Evolutionary conservation across 1,140 invertebrate species (phyloP), one percentile per base, ranked within the genome.

Genomic region (Scylla paramamosain): DNA sequence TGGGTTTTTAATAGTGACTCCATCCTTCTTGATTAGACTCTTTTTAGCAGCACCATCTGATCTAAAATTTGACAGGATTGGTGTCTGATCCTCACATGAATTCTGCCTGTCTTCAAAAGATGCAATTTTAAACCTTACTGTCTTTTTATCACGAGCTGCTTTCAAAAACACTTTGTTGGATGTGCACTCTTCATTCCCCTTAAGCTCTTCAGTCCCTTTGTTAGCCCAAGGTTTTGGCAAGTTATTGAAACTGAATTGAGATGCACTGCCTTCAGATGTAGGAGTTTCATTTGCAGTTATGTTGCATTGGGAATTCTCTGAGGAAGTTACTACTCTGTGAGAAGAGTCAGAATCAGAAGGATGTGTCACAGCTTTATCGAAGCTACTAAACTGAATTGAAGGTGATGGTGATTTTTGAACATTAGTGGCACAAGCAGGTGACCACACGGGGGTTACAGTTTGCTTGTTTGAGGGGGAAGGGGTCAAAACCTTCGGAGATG

Each of bases 61-160:
- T 7, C 20, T n/a, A 77, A 7, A n/a, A 77, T 77, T n/a, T 77
- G 67, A n/a, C n/a, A 77, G 4, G n/a, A n/a, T n/a, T 77, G 67
- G 6, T n/a, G n/a, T 77, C 6, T 7, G 67, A 20, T 29, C 88
- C n/a, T 46, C 39, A 39, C 39, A 45, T 83, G 16, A 29, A 45
- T 29, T 39, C 14, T 92, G 45, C 12, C 67, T 92, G 28, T 82
- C 48, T 25, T 92, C 91, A 39, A 32, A 32, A 25, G 91, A 83
- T 12, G 91, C 91, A 92, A 90, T 90, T 29, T 39, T 92, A 48
- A 92, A 92, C 82, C 91, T 77, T 6, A 82, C 91, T 92, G 28
- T 48, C 39, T 90, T 90, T 77, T 20, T n/a, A 7, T n/a, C 67
- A 77, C 67, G 67, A 77, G 52, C 12, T 77, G 67, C 67, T 1